A percentile compares a stretch with the other conserved stretches of the same genome.
phyloP scores from a whole-genome alignment of 2,888 invertebrate genomes.

The Protodeltote pygarga region DNA sequence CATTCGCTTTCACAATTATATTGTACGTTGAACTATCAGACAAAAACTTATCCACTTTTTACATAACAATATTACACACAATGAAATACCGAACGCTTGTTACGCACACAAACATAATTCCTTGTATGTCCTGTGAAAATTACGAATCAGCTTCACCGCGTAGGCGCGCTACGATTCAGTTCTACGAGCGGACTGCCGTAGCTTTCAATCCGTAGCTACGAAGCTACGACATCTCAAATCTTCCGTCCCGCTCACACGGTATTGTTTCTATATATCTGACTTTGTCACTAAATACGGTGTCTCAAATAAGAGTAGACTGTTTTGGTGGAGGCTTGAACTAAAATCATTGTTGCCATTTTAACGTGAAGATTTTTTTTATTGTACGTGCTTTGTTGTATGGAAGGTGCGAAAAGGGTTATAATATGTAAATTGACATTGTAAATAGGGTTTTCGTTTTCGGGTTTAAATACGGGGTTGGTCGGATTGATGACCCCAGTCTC shows the following conservation, averaged over 20 bases:
- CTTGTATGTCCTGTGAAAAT: conserved; percentile 37
- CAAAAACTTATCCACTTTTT: conserved; percentile 84
- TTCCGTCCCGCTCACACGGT: conserved; percentile 42
- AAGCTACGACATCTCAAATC: conserved; percentile 54
- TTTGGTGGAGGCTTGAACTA: conserved; percentile 73
- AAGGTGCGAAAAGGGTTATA: conserved; percentile 47
- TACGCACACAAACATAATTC: conserved; percentile 60
- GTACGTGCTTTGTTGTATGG: conserved; percentile 18
- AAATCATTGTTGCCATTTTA: conserved; percentile 78
- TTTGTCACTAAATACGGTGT: conserved; percentile 63
- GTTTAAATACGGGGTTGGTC: conserved; percentile 26
- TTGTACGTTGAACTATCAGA: conserved; percentile 81
- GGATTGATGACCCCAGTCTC: conserved; percentile 29
- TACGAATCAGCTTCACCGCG: conserved; percentile 50
- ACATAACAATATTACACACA: conserved; percentile 73
- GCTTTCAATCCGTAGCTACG: conserved; percentile 55
- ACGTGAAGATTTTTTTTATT: conserved; percentile 52
- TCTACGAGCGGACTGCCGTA: conserved; percentile 76
- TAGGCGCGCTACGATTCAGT: conserved; percentile 72
- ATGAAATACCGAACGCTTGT: conserved; percentile 53
- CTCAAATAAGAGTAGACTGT: conserved; percentile 68
- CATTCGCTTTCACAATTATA: conserved; percentile 84
- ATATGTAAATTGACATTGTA: conserved; percentile 46
- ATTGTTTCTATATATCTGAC: conserved; percentile 50
- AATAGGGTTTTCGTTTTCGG: conserved; percentile 39